Evolutionary conservation across 2,113 vertebrate species (phyloP).

Genomic region (Phrynocephalus versicolor): DNA sequence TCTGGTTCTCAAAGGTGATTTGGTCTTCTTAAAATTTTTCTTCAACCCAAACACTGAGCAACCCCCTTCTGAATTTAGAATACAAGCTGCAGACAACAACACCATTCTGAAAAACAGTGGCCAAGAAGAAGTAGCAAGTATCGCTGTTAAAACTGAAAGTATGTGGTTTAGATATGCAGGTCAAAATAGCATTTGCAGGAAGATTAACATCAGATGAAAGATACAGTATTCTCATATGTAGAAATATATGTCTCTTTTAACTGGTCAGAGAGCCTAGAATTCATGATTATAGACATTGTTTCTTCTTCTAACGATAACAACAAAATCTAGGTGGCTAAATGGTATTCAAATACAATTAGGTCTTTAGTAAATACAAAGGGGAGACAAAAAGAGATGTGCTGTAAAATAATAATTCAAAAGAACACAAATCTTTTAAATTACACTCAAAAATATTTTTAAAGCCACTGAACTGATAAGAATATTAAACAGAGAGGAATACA

Average conservation of each 20-base stretch:
- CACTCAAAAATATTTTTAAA: not conserved
- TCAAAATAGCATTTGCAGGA: not conserved
- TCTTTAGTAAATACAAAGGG: not conserved
- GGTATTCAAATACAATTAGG: not conserved
- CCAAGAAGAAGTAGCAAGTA: not conserved
- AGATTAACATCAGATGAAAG: not conserved
- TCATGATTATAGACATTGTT: fast-evolving
- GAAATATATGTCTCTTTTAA: not conserved
- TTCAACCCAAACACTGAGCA: not conserved
- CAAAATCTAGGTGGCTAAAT: not conserved
- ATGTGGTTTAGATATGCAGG: not conserved
- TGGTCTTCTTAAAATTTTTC: conserved; percentile 2
- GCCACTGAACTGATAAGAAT: not conserved
- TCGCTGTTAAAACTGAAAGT: not conserved
- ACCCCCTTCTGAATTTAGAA: not conserved
- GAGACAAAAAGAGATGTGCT: not conserved
- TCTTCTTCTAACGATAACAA: conserved; percentile 5
- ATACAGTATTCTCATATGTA: not conserved
- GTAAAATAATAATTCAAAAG: conserved; percentile 24
- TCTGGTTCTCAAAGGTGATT: not conserved
- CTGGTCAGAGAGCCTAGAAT: not conserved
- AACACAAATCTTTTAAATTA: not conserved
- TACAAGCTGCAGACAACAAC: not conserved
- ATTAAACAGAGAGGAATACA: not conserved
- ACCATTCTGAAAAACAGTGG: not conserved